Conservation (phyloP, 2,797 vertebrate species). For the Paguma larvata region DNA sequence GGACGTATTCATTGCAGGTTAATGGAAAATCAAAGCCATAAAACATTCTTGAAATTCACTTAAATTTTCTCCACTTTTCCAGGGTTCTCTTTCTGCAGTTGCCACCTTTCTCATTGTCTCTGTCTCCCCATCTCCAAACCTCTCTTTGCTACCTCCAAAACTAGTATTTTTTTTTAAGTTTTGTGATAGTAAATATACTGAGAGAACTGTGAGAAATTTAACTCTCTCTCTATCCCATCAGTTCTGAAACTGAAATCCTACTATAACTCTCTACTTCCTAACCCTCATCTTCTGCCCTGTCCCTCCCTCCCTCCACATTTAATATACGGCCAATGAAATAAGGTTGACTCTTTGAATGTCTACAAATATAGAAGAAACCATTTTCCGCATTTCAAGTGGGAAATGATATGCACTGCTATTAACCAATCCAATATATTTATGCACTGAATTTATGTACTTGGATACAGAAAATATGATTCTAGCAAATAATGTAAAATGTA, state of each 20-base stretch:
- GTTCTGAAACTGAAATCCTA: background rate
- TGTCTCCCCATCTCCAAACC: background rate
- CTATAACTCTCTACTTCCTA: background rate
- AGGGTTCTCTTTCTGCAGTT: background rate
- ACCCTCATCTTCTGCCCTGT: background rate
- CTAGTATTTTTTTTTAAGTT: background rate
- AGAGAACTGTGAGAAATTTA: background rate
- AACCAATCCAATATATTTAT: background rate
- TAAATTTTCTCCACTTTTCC: background rate
- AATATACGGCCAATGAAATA: background rate
- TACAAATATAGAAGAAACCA: background rate
- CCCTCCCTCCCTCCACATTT: background rate
- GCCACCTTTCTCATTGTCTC: background rate
- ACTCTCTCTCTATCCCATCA: background rate
- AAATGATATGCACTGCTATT: background rate
- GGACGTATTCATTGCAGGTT: background rate
- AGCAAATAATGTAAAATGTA: background rate
- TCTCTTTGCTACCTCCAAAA: background rate
- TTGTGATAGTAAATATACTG: background rate
- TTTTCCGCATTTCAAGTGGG: background rate
- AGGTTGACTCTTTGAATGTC: background rate
- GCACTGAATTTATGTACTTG: background rate
- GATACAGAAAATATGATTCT: background rate
- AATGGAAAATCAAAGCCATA: background rate
- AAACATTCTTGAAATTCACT: background rate